Evolutionary conservation across 2,113 vertebrate species (phyloP).

Genomic region (Leptocoma aspasia): DNA sequence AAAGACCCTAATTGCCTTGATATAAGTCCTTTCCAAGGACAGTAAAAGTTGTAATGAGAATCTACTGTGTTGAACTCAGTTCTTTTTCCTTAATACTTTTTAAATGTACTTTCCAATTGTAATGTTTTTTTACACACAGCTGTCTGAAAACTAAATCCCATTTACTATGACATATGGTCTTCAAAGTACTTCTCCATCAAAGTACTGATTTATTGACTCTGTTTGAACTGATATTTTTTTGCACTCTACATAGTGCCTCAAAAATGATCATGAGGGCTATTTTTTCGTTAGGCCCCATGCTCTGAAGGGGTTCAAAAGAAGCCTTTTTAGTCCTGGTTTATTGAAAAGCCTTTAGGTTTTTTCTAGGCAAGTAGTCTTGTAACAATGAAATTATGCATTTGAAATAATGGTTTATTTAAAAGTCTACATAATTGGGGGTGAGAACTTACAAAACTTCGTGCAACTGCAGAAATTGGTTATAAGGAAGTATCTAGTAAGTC

Average conservation of each 20-base stretch:
- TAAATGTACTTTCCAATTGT: not conserved
- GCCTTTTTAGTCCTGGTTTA: not conserved
- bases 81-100: not conserved
- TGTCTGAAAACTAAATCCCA: conserved; percentile 10
- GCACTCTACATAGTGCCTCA: not conserved
- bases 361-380: not conserved
- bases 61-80: not conserved
- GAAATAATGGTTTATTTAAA: not conserved
- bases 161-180: not conserved
- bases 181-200: not conserved
- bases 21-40: not conserved
- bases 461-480: not conserved
- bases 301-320: not conserved
- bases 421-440: not conserved
- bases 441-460: not conserved
- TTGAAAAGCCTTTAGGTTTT: not conserved
- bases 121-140: not conserved
- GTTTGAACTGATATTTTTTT: conserved; percentile 5
- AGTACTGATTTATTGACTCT: conserved; percentile 4
- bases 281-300: not conserved
- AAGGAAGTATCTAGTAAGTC: not conserved
- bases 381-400: not conserved
- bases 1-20: not conserved
- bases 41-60: not conserved
- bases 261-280: not conserved